A percentile compares a stretch with the other conserved stretches of the same genome.
phyloP scores from a whole-genome alignment of 1,140 invertebrate species.

The Coelopa frigida region DNA sequence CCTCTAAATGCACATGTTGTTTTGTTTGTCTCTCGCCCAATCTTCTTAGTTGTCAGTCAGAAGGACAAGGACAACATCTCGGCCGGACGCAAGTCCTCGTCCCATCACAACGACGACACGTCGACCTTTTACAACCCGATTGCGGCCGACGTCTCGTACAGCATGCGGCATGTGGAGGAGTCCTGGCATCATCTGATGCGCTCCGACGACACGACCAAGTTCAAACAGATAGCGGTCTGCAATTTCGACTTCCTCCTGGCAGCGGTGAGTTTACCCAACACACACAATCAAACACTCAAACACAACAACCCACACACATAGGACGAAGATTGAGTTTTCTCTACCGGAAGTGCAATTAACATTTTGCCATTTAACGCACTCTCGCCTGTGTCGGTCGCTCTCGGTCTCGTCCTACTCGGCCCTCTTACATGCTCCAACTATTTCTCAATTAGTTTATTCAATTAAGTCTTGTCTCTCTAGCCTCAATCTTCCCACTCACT shows the following conservation, averaged over 20 bases:
- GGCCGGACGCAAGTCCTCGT: conserved; percentile 36
- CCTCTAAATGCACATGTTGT: no score
- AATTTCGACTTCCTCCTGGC: conserved; percentile 83
- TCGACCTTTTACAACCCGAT: conserved; percentile 49
- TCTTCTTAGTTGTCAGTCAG: conserved; percentile 23
- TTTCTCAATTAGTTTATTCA: no score
- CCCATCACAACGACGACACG: conserved; percentile 40
- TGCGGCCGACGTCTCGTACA: conserved; percentile 64
- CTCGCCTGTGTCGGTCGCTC: no score
- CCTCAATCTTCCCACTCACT: no score
- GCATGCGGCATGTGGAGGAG: conserved; percentile 69
- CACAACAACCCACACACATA: no score
- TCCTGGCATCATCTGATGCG: conserved; percentile 70
- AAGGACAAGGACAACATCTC: conserved; percentile 35
- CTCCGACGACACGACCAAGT: conserved; percentile 62
- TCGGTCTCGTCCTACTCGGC: no score
- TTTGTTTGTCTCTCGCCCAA: neutral
- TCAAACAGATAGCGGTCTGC: conserved; percentile 76
- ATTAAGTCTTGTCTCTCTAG: no score
- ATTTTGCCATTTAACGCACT: no score
- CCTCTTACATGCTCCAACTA: no score
- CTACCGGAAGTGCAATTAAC: no score
- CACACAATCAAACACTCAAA: neutral
- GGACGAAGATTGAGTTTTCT: no score
- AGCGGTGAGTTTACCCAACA: conserved; percentile 50